A percentile compares a stretch with the other conserved stretches of the same genome.
Evolutionary conservation across 2,888 invertebrate genomes (phyloP).

Genomic region (Melolontha melolontha): DNA sequence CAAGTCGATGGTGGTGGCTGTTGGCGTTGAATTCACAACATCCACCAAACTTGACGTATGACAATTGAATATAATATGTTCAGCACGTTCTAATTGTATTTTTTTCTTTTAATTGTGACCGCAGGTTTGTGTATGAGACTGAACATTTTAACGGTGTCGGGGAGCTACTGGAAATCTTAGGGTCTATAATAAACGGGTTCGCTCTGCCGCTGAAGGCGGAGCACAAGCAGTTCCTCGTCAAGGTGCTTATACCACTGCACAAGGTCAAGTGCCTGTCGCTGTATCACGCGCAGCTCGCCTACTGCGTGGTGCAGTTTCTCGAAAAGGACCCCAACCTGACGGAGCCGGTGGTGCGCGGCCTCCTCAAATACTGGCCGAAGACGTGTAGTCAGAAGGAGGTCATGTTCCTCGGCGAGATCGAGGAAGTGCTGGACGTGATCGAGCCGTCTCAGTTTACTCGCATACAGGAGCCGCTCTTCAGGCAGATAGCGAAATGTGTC

Average conservation of each 20-base stretch:
- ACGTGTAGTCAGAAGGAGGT: constrained; percentile 99
- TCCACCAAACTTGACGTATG: too few relatives aligned
- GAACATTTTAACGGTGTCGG: constrained; percentile 98
- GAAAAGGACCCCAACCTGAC: constrained; percentile 97
- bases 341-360: constrained; percentile 92
- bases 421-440: constrained; percentile 99
- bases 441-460: constrained; percentile 99
- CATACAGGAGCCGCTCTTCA: constrained; percentile 97
- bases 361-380: constrained; percentile 99
- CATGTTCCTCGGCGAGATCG: constrained; percentile 99
- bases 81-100: not conserved
- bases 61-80: too few relatives aligned
- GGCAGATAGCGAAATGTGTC: constrained; percentile 98
- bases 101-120: constrained; percentile 25
- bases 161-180: constrained; percentile 95
- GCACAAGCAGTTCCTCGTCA: constrained; percentile 96
- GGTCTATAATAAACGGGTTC: constrained; percentile 99
- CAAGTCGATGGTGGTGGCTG: too few relatives aligned
- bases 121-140: constrained; percentile 98
- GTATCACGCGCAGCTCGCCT: constrained; percentile 98
- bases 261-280: constrained; percentile 96
- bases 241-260: constrained; percentile 94
- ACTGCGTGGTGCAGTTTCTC: constrained; percentile 98
- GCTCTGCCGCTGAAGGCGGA: constrained; percentile 98
- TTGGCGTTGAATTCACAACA: too few relatives aligned